These are phyloP conservation scores for Rutilus rutilus DNA, from an alignment of 2,113 vertebrate genomes.

Conservation along the genomic window DNA sequence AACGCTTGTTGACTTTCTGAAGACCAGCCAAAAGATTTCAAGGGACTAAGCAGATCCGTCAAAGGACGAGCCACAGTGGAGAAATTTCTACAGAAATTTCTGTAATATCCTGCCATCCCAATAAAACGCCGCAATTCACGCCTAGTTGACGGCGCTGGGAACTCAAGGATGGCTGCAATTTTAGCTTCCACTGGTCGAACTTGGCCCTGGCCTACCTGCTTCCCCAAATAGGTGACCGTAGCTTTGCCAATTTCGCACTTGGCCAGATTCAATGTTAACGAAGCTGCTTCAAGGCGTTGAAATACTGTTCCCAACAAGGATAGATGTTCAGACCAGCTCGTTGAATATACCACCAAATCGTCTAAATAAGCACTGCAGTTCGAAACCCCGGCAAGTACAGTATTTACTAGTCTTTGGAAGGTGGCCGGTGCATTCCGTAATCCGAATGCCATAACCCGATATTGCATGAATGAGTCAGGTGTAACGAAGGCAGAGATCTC, in stretches of 20 bases:
- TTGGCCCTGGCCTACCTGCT: constrained; percentile 12
- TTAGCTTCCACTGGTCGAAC: neutral
- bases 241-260: constrained; percentile 26
- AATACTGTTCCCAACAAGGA: neutral
- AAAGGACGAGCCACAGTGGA: too few relatives aligned
- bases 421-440: neutral
- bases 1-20: too few relatives aligned
- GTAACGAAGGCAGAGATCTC: constrained; percentile 6
- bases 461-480: neutral
- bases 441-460: neutral
- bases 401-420: neutral
- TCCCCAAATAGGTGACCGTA: neutral
- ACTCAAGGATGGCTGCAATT: neutral
- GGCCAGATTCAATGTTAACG: constrained; percentile 17
- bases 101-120: neutral
- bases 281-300: neutral
- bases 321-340: neutral
- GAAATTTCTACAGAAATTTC: too few relatives aligned
- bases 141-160: neutral
- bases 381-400: neutral
- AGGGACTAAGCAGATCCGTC: too few relatives aligned
- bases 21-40: too few relatives aligned
- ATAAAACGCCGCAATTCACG: neutral
- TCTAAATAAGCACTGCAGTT: constrained; percentile 9
- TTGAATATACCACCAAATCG: neutral